These are phyloP conservation scores for Acanthosoma haemorrhoidale DNA, from an alignment of 2,888 invertebrate genomes.

Conservation along the genomic window DNA sequence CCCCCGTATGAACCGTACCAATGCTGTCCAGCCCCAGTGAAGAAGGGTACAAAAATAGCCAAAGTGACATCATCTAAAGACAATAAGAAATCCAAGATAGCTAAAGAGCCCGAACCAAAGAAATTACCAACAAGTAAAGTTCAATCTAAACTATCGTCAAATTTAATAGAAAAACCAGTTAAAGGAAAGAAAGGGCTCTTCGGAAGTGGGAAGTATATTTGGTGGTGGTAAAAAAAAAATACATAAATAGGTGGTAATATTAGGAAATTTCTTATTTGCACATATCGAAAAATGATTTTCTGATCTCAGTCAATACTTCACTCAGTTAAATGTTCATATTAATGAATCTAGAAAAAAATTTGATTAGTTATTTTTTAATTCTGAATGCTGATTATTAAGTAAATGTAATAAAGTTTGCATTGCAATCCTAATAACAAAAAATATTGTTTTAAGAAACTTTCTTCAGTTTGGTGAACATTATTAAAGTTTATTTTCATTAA, in stretches of 20 bases:
- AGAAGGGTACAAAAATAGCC: conserved; percentile 71
- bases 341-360: no score
- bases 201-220: conserved; percentile 75
- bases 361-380: no score
- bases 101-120: conserved; percentile 15
- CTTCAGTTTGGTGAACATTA: no score
- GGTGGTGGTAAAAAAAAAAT: conserved; percentile 54
- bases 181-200: conserved; percentile 78
- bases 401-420: no score
- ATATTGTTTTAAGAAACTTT: no score
- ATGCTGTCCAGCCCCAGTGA: conserved; percentile 83
- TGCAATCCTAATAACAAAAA: no score
- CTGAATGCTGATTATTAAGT: no score
- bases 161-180: conserved; percentile 41
- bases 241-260: not conserved
- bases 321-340: not conserved
- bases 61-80: conserved; percentile 50
- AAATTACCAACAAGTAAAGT: conserved; percentile 6
- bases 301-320: not conserved
- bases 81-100: conserved; percentile 10
- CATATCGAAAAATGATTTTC: not conserved
- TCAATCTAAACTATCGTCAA: conserved; percentile 30
- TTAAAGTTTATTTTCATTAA: no score
- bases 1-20: conserved; percentile 82
- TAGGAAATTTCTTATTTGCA: no score